phyloP scores from a whole-genome alignment of 35 echinoderm and acorn worm genomes.

The Strongylocentrotus purpuratus region DNA sequence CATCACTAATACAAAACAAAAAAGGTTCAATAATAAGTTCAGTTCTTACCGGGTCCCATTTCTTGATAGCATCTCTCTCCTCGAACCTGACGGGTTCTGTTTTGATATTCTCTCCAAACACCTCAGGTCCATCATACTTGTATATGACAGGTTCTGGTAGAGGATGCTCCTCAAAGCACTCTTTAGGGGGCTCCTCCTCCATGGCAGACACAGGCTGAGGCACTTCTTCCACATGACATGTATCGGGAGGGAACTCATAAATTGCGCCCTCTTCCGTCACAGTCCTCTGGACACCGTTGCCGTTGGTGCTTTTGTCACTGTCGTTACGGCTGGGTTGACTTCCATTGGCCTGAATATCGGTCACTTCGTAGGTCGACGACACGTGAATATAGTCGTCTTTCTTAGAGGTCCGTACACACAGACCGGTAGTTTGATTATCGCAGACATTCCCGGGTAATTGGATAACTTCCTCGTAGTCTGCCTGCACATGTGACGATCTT shows the following conservation, averaged over 20 bases:
- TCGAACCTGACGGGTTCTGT: conserved; percentile 70
- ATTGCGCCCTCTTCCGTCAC: conserved; percentile 65
- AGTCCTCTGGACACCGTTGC: conserved; percentile 3
- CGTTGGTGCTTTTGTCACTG: conserved; percentile 51
- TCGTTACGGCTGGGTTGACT: conserved; percentile 24
- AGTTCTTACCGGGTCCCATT: conserved; percentile 90
- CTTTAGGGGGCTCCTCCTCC: conserved; percentile 26
- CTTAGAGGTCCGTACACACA: conserved; percentile 20
- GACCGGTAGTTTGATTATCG: not conserved
- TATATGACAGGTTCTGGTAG: conserved; percentile 71
- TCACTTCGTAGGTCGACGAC: conserved; percentile 80
- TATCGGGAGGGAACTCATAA: conserved; percentile 88
- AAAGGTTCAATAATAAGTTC: too few relatives aligned
- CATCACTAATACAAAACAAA: too few relatives aligned
- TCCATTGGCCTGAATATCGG: conserved; percentile 50
- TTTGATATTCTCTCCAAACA: conserved; percentile 76
- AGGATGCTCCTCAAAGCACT: conserved; percentile 54
- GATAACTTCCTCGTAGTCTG: conserved; percentile 85
- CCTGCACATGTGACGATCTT: conserved; percentile 47
- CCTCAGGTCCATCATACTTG: conserved; percentile 86
- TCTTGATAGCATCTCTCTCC: conserved; percentile 83
- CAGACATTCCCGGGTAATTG: conserved; percentile 52
- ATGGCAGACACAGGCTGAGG: conserved; percentile 29
- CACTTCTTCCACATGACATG: conserved; percentile 29
- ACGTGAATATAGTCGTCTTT: conserved; percentile 81